Percentiles rank a stretch among this genome's conserved stretches.
Evolutionary conservation across 2,888 invertebrate species (phyloP).

Genomic region (Hyposoter dolosus): DNA sequence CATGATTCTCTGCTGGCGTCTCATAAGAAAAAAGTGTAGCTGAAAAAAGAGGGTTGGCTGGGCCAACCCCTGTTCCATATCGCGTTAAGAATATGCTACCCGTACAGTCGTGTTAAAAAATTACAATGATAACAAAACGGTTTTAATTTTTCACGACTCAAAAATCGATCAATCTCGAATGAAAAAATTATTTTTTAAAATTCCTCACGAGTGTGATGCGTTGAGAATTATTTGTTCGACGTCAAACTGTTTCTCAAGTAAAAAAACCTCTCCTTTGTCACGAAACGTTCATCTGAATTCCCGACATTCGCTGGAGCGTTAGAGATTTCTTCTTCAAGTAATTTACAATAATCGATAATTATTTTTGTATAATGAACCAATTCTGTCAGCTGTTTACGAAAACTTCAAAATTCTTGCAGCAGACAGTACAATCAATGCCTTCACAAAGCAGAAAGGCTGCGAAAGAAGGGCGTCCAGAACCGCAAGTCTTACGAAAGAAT

Average conservation of each 20-base stretch:
- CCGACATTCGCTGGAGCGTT: neutral
- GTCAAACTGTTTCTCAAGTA: neutral
- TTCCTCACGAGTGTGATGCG: neutral
- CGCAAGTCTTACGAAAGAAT: slow-evolving; percentile 27
- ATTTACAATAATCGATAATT: neutral
- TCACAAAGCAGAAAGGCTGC: neutral
- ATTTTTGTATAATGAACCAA: neutral
- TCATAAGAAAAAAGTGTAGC: slow-evolving; percentile 33
- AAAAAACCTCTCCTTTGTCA: neutral
- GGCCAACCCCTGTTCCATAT: slow-evolving; percentile 16
- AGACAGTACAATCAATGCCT: neutral
- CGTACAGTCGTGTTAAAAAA: slow-evolving; percentile 13
- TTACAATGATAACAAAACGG: neutral
- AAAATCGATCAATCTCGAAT: neutral
- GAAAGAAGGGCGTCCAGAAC: neutral
- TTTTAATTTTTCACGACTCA: neutral
- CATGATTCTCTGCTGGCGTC: slow-evolving; percentile 33
- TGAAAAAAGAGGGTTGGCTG: slow-evolving; percentile 16
- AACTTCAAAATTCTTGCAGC: neutral
- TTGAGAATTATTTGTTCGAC: neutral
- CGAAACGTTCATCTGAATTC: neutral
- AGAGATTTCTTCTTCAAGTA: neutral
- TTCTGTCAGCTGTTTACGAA: neutral
- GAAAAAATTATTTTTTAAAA: neutral
- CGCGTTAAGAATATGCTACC: neutral